Percentiles rank a stretch among this genome's conserved stretches.
phyloP scores from a whole-genome alignment of 2,888 invertebrate genomes.

The Andrena flavipes region DNA sequence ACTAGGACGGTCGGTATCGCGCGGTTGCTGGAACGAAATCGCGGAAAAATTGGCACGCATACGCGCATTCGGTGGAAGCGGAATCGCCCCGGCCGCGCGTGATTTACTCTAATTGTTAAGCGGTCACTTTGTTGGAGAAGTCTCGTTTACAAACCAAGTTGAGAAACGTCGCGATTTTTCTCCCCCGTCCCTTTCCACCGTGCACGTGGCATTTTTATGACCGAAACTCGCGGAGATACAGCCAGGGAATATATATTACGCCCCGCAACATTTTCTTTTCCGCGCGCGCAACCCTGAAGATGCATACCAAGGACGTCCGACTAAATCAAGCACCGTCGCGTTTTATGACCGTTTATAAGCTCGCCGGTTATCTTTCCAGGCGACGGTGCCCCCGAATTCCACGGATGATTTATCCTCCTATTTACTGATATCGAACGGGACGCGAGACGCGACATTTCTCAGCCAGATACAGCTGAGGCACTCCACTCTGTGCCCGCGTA shows the following conservation, averaged over 20 bases:
- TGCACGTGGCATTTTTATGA: slow-evolving; percentile 45
- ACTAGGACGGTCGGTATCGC: slow-evolving; percentile 60
- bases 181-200: not conserved
- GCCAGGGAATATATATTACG: slow-evolving; percentile 12
- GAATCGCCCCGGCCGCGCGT: slow-evolving; percentile 24
- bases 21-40: slow-evolving; percentile 51
- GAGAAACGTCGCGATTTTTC: slow-evolving; percentile 25
- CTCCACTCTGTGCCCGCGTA: not conserved
- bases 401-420: slow-evolving; percentile 26
- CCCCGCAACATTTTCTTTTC: slow-evolving; percentile 37
- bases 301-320: slow-evolving; percentile 32
- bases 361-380: slow-evolving; percentile 29
- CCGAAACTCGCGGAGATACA: slow-evolving; percentile 31
- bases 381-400: slow-evolving; percentile 13
- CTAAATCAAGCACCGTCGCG: slow-evolving; percentile 43
- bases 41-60: slow-evolving; percentile 62
- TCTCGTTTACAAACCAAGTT: slow-evolving; percentile 51
- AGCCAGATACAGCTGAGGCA: not conserved
- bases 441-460: slow-evolving; percentile 15
- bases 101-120: slow-evolving; percentile 60
- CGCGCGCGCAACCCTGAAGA: not conserved
- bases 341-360: slow-evolving; percentile 52
- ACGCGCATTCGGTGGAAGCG: slow-evolving; percentile 23
- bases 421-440: slow-evolving; percentile 32
- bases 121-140: slow-evolving; percentile 51